Conservation (phyloP, 1,140 invertebrate species). For the Stenopsyche tienmushanensis region DNA sequence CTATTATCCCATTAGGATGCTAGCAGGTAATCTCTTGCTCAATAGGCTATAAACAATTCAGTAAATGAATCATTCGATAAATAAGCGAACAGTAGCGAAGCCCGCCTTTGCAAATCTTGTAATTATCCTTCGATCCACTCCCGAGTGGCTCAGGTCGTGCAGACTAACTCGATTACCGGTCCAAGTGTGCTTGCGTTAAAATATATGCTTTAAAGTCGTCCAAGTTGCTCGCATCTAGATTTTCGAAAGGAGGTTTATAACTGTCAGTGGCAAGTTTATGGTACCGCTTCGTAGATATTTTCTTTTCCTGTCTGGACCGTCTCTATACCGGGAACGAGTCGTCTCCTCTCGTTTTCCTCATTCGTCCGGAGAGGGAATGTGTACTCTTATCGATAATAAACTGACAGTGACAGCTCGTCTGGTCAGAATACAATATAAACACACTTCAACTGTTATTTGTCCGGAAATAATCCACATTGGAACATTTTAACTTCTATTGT, state of each 20-base stretch:
- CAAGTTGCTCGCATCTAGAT: slow-evolving; percentile 26
- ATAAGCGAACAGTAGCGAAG: slow-evolving; percentile 10
- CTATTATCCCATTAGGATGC: too few species aligned
- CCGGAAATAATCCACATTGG: slow-evolving; percentile 29
- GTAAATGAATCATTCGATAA: slow-evolving; percentile 16
- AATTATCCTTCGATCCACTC: slow-evolving; percentile 14
- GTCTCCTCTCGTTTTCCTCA: background rate
- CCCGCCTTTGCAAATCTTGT: slow-evolving; percentile 13
- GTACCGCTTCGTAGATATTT: slow-evolving; percentile 19
- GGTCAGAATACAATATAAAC: background rate
- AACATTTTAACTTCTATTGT: slow-evolving; percentile 6
- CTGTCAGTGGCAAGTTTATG: slow-evolving; percentile 36
- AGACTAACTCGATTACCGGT: background rate
- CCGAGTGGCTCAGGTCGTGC: background rate
- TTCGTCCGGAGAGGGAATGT: background rate
- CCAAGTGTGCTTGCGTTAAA: background rate
- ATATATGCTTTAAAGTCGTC: slow-evolving; percentile 1
- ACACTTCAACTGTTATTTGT: slow-evolving; percentile 11
- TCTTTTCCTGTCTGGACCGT: slow-evolving; percentile 12
- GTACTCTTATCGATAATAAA: slow-evolving; percentile 20
- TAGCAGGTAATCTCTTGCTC: too few species aligned
- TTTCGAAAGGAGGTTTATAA: slow-evolving; percentile 38
- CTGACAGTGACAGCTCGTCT: slow-evolving; percentile 13
- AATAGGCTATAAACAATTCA: slow-evolving; percentile 18
- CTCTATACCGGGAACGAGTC: background rate